Evolutionary conservation across 1,140 invertebrate species (phyloP).

Genomic region (Zaprionus capensis): DNA sequence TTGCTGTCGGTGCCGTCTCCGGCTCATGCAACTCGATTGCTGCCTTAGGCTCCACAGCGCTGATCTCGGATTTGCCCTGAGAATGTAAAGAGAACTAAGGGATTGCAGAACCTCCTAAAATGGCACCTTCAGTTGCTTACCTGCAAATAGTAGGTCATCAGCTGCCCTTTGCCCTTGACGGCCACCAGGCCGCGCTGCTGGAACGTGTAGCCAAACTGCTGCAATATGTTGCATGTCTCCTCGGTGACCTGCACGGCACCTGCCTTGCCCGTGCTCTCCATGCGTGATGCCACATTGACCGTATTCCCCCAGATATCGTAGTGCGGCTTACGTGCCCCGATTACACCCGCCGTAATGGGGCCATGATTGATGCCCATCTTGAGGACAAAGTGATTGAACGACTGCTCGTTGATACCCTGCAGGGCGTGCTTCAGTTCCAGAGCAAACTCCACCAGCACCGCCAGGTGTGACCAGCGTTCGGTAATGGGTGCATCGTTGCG

Average conservation of each 20-base stretch:
- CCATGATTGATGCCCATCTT: constrained; percentile 98
- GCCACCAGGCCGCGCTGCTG: constrained; percentile 95
- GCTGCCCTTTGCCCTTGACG: constrained; percentile 97
- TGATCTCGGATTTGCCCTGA: constrained; percentile 61
- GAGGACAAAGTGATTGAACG: constrained; percentile 97
- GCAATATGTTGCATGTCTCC: constrained; percentile 94
- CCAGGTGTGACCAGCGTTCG: constrained; percentile 93
- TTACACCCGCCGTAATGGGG: constrained; percentile 97
- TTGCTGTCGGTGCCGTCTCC: constrained; percentile 12
- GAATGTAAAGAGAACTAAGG: neutral
- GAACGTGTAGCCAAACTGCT: constrained; percentile 95
- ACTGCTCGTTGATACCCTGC: constrained; percentile 96
- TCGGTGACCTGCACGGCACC: constrained; percentile 98
- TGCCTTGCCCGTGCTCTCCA: constrained; percentile 98
- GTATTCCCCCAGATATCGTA: constrained; percentile 98
- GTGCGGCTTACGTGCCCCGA: constrained; percentile 96
- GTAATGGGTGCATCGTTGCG: constrained; percentile 89
- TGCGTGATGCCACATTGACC: constrained; percentile 97
- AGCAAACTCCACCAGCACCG: constrained; percentile 94
- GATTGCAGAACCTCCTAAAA: too few species aligned
- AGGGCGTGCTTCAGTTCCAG: constrained; percentile 94
- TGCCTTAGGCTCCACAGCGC: constrained; percentile 36
- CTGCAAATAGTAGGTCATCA: constrained; percentile 96
- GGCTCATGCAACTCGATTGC: constrained; percentile 35
- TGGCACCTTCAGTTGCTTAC: constrained; percentile 84